phyloP scores from a whole-genome alignment of 1,140 invertebrate species.

The Papilio polyxenes region DNA sequence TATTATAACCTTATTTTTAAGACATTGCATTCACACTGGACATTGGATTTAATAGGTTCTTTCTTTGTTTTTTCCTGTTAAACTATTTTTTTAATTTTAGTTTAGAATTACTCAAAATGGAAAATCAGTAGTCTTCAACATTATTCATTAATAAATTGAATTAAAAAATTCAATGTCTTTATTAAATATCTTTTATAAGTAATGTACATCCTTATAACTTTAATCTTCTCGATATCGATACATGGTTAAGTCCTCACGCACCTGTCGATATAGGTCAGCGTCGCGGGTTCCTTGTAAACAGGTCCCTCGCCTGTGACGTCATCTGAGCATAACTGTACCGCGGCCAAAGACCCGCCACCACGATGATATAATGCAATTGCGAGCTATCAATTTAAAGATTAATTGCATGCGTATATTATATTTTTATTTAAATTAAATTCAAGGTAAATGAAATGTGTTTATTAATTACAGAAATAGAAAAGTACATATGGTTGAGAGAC shows the following conservation, averaged over 20 bases:
- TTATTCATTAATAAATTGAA: too few species aligned
- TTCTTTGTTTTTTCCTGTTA: too few species aligned
- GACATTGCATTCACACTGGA: too few species aligned
- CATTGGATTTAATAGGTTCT: too few species aligned
- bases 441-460: not conserved
- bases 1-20: too few species aligned
- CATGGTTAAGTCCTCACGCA: conserved; percentile 38
- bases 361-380: conserved; percentile 34
- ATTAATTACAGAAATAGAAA: not conserved
- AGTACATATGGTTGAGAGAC: too few species aligned
- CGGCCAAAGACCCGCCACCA: conserved; percentile 33
- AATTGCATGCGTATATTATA: not conserved
- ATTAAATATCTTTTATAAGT: too few species aligned
- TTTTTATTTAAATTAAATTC: not conserved
- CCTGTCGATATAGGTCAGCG: conserved; percentile 57
- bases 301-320: conserved; percentile 55
- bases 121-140: too few species aligned
- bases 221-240: conserved; percentile 36
- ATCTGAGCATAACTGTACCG: conserved; percentile 37
- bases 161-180: too few species aligned
- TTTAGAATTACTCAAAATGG: too few species aligned
- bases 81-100: too few species aligned
- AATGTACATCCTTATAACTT: not conserved
- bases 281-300: conserved; percentile 49
- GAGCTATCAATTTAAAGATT: conserved; percentile 31